A percentile compares a stretch with the other conserved stretches of the same genome.
Evolutionary conservation across 2,888 invertebrate genomes (phyloP).

Genomic region (Caenorhabditis sp.): DNA sequence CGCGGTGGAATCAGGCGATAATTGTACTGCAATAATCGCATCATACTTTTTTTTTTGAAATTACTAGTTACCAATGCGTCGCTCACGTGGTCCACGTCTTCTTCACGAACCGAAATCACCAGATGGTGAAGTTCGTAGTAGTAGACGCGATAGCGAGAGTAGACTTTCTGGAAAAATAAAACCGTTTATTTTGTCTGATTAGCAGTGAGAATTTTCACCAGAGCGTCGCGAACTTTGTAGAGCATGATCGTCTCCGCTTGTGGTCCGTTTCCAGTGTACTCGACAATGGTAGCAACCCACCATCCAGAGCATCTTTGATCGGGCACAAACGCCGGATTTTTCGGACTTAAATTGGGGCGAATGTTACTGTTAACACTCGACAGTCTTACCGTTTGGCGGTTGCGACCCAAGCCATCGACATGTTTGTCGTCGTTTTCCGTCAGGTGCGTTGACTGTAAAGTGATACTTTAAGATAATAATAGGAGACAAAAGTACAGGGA

Average conservation of each 20-base stretch:
- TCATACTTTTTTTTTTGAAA: too few relatives aligned
- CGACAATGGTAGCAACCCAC: slow-evolving; percentile 3
- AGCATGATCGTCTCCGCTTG: not conserved
- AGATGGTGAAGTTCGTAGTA: not conserved
- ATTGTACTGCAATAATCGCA: not conserved
- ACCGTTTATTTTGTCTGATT: too few relatives aligned
- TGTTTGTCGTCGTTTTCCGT: too few relatives aligned
- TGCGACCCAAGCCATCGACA: too few relatives aligned
- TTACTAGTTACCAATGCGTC: slow-evolving; percentile 18
- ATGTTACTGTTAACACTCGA: too few relatives aligned
- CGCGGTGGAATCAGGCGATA: not conserved
- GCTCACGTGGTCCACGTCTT: slow-evolving; percentile 4
- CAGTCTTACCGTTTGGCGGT: too few relatives aligned
- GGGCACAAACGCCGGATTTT: not conserved
- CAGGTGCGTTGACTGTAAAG: too few relatives aligned
- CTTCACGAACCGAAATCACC: slow-evolving; percentile 2
- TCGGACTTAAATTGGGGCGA: too few relatives aligned
- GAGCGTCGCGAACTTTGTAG: not conserved
- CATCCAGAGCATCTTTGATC: slow-evolving; percentile 8
- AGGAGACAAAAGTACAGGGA: too few relatives aligned
- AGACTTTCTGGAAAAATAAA: slow-evolving; percentile 12
- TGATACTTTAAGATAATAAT: too few relatives aligned
- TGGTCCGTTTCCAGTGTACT: not conserved
- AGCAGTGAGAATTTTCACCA: too few relatives aligned
- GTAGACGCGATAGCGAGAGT: slow-evolving; percentile 13